phyloP scores from a whole-genome alignment of 2,888 invertebrate genomes.

The Agriotes lineatus region DNA sequence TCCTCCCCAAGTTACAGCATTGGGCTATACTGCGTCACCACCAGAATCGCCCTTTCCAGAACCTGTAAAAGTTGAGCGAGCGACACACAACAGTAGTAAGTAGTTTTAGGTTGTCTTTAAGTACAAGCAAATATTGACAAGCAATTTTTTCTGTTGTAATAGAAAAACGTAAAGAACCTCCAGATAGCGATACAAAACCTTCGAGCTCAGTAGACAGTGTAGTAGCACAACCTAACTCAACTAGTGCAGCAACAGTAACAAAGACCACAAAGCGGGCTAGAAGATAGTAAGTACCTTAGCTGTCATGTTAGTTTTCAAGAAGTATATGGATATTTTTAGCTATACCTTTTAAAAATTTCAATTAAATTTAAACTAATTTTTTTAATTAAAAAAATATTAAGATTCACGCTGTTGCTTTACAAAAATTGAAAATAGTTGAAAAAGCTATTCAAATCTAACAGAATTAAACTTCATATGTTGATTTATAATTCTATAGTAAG shows the following conservation, averaged over 20 bases:
- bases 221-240: conserved; percentile 68
- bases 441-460: no score
- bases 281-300: conserved; percentile 77
- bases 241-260: conserved; percentile 66
- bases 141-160: conserved; percentile 61
- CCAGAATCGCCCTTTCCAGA: conserved; percentile 63
- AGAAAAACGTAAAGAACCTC: conserved; percentile 89
- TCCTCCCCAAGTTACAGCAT: conserved; percentile 69
- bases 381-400: no score
- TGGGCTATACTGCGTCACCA: conserved; percentile 68
- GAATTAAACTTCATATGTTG: no score
- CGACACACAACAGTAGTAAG: conserved; percentile 66
- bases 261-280: conserved; percentile 78
- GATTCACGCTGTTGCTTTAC: no score
- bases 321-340: no score
- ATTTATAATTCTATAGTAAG: no score
- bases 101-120: no score
- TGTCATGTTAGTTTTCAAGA: neutral
- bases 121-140: no score
- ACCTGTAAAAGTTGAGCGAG: conserved; percentile 65
- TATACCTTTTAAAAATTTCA: no score
- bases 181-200: conserved; percentile 77
- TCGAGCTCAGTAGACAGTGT: conserved; percentile 71
- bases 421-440: no score
- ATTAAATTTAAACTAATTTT: no score